These are phyloP conservation scores for Leptothorax acervorum DNA, from an alignment of 2,888 invertebrate species.

Conservation along the genomic window DNA sequence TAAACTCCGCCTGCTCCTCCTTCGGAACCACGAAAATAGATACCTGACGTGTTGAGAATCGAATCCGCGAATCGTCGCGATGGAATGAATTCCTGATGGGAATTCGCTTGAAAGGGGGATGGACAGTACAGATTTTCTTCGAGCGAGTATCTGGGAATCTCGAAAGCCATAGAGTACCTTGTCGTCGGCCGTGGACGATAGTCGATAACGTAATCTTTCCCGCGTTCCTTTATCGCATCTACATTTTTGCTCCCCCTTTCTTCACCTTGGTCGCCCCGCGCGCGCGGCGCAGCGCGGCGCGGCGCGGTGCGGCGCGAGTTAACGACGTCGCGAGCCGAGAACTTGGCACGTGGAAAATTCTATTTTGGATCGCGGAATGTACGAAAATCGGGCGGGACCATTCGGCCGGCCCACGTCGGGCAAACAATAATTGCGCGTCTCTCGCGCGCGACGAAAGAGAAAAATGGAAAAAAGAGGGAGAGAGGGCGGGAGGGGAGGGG, in stretches of 20 bases:
- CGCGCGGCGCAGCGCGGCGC: neutral
- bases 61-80: neutral
- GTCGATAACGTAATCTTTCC: slow-evolving; percentile 38
- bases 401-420: slow-evolving; percentile 13
- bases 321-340: slow-evolving; percentile 22
- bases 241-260: neutral
- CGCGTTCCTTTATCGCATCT: neutral
- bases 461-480: too few species aligned
- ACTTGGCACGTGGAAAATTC: slow-evolving; percentile 73
- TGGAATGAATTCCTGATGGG: neutral
- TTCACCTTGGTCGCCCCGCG: neutral
- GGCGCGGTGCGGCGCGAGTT: neutral
- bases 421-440: slow-evolving; percentile 51
- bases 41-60: neutral
- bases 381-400: slow-evolving; percentile 41
- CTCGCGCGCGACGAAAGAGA: neutral
- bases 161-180: too few species aligned
- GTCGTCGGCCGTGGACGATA: slow-evolving; percentile 2
- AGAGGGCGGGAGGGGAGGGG: neutral
- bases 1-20: neutral
- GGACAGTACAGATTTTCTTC: neutral
- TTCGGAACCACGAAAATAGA: neutral
- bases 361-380: slow-evolving; percentile 72
- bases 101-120: neutral
- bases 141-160: neutral